Evolutionary conservation across 2,113 vertebrate genomes (phyloP).

Genomic region (Chrysochloris asiatica): DNA sequence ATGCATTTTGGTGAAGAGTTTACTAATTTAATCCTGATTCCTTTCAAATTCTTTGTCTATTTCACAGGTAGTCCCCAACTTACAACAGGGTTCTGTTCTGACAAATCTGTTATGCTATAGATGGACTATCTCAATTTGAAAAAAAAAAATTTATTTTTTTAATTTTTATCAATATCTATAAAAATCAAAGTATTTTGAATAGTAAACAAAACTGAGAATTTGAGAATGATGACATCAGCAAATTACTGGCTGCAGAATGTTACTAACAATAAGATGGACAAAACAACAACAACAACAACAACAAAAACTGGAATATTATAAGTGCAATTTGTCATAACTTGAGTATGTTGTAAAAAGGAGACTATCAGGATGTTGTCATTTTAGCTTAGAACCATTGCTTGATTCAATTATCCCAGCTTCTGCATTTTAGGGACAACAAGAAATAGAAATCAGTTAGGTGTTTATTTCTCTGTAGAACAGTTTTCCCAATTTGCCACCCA

Average conservation of each 20-base stretch:
- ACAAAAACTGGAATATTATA: not conserved
- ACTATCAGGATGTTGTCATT: not conserved
- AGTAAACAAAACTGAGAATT: not conserved
- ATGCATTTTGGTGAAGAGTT: not conserved
- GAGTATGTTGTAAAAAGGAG: not conserved
- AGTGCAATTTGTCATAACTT: not conserved
- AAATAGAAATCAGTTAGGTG: not conserved
- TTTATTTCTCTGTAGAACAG: not conserved
- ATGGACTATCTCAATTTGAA: too few species aligned
- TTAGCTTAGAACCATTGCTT: not conserved
- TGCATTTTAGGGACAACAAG: not conserved
- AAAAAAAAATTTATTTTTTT: too few species aligned
- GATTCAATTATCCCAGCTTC: not conserved
- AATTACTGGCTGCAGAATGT: not conserved
- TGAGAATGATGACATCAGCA: not conserved
- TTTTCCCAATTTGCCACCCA: not conserved
- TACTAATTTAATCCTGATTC: not conserved
- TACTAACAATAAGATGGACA: not conserved
- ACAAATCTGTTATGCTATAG: too few species aligned
- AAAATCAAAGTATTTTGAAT: not conserved
- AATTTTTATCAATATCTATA: not conserved
- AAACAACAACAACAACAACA: not conserved
- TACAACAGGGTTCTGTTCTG: too few species aligned
- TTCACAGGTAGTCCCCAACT: not conserved
- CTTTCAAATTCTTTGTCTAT: not conserved